Conservation (phyloP, 2,888 invertebrate species). For the Metalampra italica region DNA sequence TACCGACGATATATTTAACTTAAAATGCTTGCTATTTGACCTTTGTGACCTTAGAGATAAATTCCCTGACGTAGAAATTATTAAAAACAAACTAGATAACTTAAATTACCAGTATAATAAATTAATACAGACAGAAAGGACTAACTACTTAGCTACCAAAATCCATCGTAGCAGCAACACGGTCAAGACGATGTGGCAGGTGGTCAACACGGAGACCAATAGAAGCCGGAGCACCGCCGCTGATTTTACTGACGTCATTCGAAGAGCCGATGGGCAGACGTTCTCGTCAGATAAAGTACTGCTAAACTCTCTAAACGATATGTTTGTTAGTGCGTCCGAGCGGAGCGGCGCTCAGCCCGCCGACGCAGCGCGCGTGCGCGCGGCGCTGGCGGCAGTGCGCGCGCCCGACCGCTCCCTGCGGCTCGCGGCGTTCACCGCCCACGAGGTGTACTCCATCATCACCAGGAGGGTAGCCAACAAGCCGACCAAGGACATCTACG, state of each 20-base stretch:
- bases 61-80: not conserved
- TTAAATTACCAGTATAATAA: not conserved
- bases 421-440: not conserved
- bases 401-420: not conserved
- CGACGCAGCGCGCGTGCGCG: not conserved
- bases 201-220: not conserved
- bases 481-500: slow-evolving; percentile 1
- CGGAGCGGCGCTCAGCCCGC: not conserved
- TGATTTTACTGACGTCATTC: not conserved
- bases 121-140: not conserved
- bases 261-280: not conserved
- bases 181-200: not conserved
- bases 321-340: not conserved
- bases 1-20: not conserved
- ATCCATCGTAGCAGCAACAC: not conserved
- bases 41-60: not conserved
- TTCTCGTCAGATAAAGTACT: not conserved
- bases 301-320: not conserved
- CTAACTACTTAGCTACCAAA: not conserved
- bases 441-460: not conserved
- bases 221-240: not conserved
- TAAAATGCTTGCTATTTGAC: not conserved
- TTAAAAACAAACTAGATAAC: not conserved
- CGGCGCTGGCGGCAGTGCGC: not conserved
- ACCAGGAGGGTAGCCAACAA: not conserved